Evolutionary conservation across 92 coral and sea anemone genomes (phyloP), one percentile per base, ranked within the genome.

Genomic region (Diadumene lineata): DNA sequence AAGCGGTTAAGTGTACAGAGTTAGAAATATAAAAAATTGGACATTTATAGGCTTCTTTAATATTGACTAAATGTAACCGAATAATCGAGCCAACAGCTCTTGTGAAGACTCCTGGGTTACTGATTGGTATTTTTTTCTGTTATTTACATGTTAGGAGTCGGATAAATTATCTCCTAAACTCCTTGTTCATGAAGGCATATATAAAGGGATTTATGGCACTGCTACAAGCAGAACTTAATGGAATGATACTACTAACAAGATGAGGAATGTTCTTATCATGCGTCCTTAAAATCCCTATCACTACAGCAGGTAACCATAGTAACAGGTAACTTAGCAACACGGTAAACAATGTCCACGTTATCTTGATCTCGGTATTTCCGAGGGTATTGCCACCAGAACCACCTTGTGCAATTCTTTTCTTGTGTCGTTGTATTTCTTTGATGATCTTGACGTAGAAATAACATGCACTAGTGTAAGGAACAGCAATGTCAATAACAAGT

Each of bases 301-400:
- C 27, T 1, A 61, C 13, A 16, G 60, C 78, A 21, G 78, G 68
- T 19, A 73, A 1, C 78, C 78, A 73, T 25, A 31, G 31, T 11
- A 33, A 17, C 18, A 34, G 63, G 50, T 58, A 60, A 1, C 78
- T 65, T 44, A 73, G 34, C 34, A 73, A 38, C 26, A 73, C 78
- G 18, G 69, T 69, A 60, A 73, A 73, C 11, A 73, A 28, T 60
- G 58, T 61, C 78, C 78, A 73, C 69, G 78, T 73, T 56, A 73
- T 19, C 60, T 73, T 73, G 56, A 73, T 73, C 19, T 73, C 78
- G 26, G 34, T 68, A 4, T 24, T 50, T 11, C 64, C 76, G 10
- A 70, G 29, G 25, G 53, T 3, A 31, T 30, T 27, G 7, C 4
- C 0, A 9, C 31, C 32, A 1, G 48, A 18, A 0, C 27, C 0